A percentile compares a stretch with the other conserved stretches of the same genome.
Evolutionary conservation across 2,888 invertebrate genomes (phyloP).

Genomic region (Oegoconia quadripuncta): DNA sequence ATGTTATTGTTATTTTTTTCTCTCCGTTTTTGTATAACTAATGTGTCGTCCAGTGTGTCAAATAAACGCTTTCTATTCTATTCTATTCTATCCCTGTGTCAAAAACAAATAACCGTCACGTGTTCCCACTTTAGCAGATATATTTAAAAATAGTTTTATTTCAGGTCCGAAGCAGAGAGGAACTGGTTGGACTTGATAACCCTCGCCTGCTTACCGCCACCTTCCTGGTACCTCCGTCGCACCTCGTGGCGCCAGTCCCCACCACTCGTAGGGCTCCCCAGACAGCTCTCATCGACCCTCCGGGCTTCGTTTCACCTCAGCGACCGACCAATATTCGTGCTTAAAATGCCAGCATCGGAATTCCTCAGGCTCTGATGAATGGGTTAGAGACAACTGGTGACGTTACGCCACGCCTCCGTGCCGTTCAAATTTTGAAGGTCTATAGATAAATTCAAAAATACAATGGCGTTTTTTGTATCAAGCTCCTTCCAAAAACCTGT

Average conservation of each 20-base stretch:
- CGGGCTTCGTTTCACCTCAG: conserved; percentile 48
- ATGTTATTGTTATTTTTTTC: no score
- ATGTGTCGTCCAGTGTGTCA: no score
- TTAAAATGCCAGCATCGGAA: conserved; percentile 32
- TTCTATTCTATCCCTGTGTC: no score
- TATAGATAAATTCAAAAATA: no score
- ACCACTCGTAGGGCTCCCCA: conserved; percentile 41
- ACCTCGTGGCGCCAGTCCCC: conserved; percentile 60
- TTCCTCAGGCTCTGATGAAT: conserved; percentile 4
- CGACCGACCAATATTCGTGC: conserved; percentile 45
- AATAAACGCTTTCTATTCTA: no score
- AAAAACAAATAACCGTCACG: neutral
- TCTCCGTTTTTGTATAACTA: no score
- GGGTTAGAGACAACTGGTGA: neutral
- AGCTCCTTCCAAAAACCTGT: no score
- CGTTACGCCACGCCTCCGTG: no score
- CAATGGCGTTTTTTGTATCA: no score
- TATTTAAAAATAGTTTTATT: neutral
- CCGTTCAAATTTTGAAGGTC: no score
- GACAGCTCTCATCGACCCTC: conserved; percentile 44
- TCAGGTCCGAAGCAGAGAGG: conserved; percentile 35
- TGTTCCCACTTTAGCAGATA: neutral
- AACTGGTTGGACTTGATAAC: conserved; percentile 46
- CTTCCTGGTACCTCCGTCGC: conserved; percentile 62
- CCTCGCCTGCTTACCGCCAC: conserved; percentile 47